Percentiles rank a stretch among this genome's conserved stretches.
phyloP scores from a whole-genome alignment of 2,888 invertebrate species.

The Leptinotarsa peninsularis region DNA sequence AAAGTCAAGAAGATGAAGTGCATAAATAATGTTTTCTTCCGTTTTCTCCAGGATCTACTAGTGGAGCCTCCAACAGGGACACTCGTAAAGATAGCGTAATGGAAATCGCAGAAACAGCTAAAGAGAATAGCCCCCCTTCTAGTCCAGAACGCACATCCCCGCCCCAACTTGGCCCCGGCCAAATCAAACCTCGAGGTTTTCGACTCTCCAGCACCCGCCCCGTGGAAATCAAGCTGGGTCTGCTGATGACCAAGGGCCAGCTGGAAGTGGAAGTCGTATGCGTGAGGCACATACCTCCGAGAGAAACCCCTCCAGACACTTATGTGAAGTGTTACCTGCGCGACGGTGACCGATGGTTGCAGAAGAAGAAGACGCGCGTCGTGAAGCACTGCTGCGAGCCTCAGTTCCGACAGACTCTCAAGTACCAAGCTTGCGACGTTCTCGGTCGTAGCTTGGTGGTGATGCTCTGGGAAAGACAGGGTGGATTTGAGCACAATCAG shows the following conservation, averaged over 20 bases:
- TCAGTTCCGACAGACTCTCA: constrained; percentile 87
- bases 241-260: constrained; percentile 91
- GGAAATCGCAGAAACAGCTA: constrained; percentile 68
- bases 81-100: constrained; percentile 72
- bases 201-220: constrained; percentile 76
- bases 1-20: too few species aligned
- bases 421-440: constrained; percentile 84
- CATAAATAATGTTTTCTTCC: background rate
- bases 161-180: constrained; percentile 80
- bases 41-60: constrained; percentile 52
- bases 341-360: constrained; percentile 88
- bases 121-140: constrained; percentile 71
- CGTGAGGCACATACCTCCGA: constrained; percentile 76
- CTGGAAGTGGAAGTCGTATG: constrained; percentile 85
- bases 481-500: constrained; percentile 87
- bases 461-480: constrained; percentile 93
- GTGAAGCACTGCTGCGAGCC: constrained; percentile 86
- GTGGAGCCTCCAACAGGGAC: constrained; percentile 62
- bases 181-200: constrained; percentile 78
- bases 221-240: constrained; percentile 88
- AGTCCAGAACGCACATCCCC: constrained; percentile 69
- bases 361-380: constrained; percentile 91
- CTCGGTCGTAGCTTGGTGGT: constrained; percentile 86
- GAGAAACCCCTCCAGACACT: constrained; percentile 84
- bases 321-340: constrained; percentile 94